Evolutionary conservation across 2,888 invertebrate genomes (phyloP), one percentile per base, ranked within the genome.

Genomic region (Agonopterix alstromeriana): DNA sequence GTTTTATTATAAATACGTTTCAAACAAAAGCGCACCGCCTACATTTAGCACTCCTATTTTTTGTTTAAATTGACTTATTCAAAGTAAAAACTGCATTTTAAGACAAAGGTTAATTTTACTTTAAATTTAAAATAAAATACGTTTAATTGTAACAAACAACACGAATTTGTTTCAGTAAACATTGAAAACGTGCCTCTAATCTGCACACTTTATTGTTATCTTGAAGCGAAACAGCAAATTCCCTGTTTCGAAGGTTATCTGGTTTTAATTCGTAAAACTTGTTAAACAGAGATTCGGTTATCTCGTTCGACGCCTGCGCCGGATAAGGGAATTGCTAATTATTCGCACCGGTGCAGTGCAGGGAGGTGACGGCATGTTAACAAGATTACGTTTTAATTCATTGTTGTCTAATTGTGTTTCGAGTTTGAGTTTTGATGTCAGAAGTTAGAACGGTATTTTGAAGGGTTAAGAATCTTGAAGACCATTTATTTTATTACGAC

Each of bases 201-300:
- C 14, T 48, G 42, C 49, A 41, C 35, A 35, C 44, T 49, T 50
- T 43, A 45, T 42, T 48, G 42, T 45, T 48, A 48, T 48, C 48
- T 48, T 17, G 45, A 42, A 10, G n/a, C 8, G 45, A 42, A 43
- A 42, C 47, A 47, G 43, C 27, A 27, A 27, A 27, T 27, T 27
- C 27, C 27, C 10, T 38, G 43, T 27, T 46, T 35, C 49, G 52
- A 54, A 56, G 67, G 66, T 68, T 68, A 63, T 60, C 61, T 56
- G 42, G 47, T 35, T 27, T 53, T 67, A 63, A 68, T 70, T 65
- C 61, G 63, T 65, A 64, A 67, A 80, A 78, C 74, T 82, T 75
- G 73, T 80, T 77, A 77, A 70, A 67, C 65, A 65, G 71, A 45
- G 48, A 81, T 82, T 80, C 67, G 62, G 75, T 80, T 80, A 82